phyloP scores from a whole-genome alignment of 1,140 invertebrate genomes.

The Bicyclus anynana region DNA sequence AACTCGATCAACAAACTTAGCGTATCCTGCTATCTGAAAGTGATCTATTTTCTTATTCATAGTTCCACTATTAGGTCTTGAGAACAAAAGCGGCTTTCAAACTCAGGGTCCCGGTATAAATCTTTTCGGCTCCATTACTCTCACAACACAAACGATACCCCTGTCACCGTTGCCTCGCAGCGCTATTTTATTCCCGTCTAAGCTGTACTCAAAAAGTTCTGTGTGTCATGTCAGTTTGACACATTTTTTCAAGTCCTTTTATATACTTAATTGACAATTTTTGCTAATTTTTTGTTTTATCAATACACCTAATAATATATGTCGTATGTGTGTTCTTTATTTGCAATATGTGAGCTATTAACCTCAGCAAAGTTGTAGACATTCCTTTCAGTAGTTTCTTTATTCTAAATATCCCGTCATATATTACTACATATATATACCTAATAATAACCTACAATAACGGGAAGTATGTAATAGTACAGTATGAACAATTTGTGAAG shows the following conservation, averaged over 20 bases:
- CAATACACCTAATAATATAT: too few relatives aligned
- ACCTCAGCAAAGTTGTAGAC: too few relatives aligned
- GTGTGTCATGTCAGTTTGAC: background rate
- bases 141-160: background rate
- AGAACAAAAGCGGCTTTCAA: background rate
- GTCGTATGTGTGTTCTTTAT: too few relatives aligned
- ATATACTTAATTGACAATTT: too few relatives aligned
- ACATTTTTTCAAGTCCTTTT: background rate
- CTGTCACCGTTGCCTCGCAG: background rate
- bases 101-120: background rate
- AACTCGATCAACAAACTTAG: background rate
- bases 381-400: too few relatives aligned
- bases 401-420: too few relatives aligned
- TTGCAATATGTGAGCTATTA: too few relatives aligned
- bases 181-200: background rate
- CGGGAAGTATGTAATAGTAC: too few relatives aligned
- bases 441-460: too few relatives aligned
- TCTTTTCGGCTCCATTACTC: constrained; percentile 1
- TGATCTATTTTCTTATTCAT: background rate
- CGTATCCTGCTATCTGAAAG: background rate
- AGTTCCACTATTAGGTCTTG: background rate
- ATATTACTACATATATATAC: too few relatives aligned
- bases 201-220: background rate
- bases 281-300: too few relatives aligned
- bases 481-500: too few relatives aligned